These are phyloP conservation scores for Saccopteryx leptura DNA, from an alignment of 2,113 vertebrate genomes.

Conservation along the genomic window DNA sequence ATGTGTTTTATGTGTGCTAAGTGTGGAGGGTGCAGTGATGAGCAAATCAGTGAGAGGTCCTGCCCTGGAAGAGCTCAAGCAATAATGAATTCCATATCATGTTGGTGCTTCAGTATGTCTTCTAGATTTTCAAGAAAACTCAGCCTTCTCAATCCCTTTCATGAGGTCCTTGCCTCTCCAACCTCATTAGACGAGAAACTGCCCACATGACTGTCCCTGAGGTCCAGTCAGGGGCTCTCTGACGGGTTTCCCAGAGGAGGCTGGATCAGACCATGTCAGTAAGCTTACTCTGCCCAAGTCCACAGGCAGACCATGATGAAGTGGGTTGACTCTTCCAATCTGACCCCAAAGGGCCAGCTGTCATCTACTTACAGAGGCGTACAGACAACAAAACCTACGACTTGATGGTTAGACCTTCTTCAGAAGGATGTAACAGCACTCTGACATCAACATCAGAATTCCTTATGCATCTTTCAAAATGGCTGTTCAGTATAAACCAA, in stretches of 20 bases:
- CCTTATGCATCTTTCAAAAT: slow-evolving; percentile 48
- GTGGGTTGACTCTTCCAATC: background rate
- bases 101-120: background rate
- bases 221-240: background rate
- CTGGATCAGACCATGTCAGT: background rate
- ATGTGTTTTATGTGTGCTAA: background rate
- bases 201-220: background rate
- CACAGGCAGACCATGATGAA: background rate
- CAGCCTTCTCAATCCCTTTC: background rate
- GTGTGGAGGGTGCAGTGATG: background rate
- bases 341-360: background rate
- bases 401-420: background rate
- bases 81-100: background rate
- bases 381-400: background rate
- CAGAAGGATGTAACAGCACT: background rate
- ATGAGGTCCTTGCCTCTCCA: background rate
- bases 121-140: background rate
- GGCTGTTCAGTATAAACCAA: background rate
- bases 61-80: background rate
- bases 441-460: background rate
- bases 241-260: background rate
- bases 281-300: background rate
- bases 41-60: background rate
- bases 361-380: background rate
- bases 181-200: background rate